These are phyloP conservation scores for Aegotheles bennettii DNA, from an alignment of 2,113 vertebrate species.

Conservation along the genomic window DNA sequence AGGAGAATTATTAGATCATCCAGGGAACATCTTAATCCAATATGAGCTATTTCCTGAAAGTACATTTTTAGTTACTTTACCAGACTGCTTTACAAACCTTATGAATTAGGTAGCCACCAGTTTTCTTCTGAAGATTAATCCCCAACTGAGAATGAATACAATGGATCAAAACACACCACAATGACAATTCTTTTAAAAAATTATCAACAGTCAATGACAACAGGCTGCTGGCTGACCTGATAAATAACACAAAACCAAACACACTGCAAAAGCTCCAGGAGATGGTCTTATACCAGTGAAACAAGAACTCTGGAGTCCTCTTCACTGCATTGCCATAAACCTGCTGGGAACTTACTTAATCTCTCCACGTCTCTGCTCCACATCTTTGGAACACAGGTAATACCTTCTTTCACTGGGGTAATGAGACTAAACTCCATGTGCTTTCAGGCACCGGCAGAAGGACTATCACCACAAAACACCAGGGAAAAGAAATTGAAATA, in stretches of 20 bases:
- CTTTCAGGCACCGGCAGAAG: neutral
- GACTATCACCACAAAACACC: neutral
- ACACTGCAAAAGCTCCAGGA: neutral
- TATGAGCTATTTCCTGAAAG: neutral
- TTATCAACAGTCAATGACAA: neutral
- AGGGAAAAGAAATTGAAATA: neutral
- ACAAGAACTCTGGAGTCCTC: neutral
- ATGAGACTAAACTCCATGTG: neutral
- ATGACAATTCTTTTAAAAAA: neutral
- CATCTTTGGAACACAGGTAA: fast-evolving
- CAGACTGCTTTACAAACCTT: neutral
- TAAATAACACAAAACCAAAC: neutral
- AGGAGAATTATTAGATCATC: neutral
- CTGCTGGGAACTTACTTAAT: neutral
- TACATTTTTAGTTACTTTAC: neutral
- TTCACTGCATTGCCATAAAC: neutral
- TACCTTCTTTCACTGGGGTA: neutral
- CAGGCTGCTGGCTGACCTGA: neutral
- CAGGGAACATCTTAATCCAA: neutral
- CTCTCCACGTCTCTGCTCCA: neutral
- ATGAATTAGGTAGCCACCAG: neutral
- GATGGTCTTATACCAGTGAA: neutral
- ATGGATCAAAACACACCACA: neutral
- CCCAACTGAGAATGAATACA: neutral
- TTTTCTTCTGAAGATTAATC: neutral